Evolutionary conservation across 2,113 vertebrate species (phyloP).

Genomic region (Merops nubicus): DNA sequence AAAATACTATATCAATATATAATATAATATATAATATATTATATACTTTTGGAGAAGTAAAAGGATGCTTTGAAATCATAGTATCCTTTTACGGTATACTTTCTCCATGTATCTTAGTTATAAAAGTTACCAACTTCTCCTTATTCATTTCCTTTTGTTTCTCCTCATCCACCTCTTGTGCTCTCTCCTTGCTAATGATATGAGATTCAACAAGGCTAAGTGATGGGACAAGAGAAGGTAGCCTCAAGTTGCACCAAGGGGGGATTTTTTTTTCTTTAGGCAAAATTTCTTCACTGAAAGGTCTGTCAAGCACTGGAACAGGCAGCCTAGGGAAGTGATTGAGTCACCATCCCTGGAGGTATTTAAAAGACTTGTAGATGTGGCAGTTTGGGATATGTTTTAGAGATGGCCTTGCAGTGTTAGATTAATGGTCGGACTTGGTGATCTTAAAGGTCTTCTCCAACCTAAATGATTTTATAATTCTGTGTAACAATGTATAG

Average conservation of each 20-base stretch:
- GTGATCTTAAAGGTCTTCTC: background rate
- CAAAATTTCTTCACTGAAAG: background rate
- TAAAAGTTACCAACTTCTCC: background rate
- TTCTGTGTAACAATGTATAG: background rate
- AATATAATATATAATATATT: too few species aligned
- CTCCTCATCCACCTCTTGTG: background rate
- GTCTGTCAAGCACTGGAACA: background rate
- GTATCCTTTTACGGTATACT: background rate
- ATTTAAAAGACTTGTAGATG: background rate
- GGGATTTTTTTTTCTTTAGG: background rate
- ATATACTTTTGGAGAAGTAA: background rate
- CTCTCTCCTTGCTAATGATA: background rate
- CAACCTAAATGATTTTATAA: background rate
- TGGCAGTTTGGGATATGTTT: background rate
- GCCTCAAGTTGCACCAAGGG: background rate
- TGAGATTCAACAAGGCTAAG: background rate
- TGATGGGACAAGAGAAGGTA: too few species aligned
- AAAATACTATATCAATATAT: background rate
- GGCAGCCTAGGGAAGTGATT: background rate
- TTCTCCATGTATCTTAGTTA: background rate
- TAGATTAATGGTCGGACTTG: background rate
- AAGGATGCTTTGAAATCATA: background rate
- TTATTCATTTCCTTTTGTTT: background rate
- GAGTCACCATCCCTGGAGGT: background rate
- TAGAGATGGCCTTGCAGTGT: background rate